Evolutionary conservation across 2,113 vertebrate species (phyloP).

Genomic region (Baryphthengus martii): DNA sequence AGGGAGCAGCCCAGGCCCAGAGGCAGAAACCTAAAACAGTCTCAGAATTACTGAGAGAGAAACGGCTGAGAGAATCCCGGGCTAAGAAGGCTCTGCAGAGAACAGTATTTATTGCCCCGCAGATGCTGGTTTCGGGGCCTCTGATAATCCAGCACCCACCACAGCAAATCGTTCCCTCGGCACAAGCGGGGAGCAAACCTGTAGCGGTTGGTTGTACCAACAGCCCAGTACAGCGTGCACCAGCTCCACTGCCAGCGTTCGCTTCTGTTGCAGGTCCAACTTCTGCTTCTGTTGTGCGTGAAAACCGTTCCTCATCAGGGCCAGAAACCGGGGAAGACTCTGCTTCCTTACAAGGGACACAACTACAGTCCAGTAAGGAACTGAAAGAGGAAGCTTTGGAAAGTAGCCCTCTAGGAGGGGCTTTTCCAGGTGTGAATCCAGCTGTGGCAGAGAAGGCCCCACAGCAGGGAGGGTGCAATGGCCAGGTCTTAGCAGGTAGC

Average conservation of each 20-base stretch:
- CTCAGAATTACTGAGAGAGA: conserved; percentile 70
- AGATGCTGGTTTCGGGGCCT: conserved; percentile 57
- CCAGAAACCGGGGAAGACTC: not conserved
- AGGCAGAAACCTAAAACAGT: conserved; percentile 73
- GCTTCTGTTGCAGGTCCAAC: not conserved
- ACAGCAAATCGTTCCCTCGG: not conserved
- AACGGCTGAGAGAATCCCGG: conserved; percentile 30
- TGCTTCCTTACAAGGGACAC: not conserved
- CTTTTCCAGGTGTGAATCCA: not conserved
- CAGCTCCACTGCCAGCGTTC: not conserved
- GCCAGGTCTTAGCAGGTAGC: not conserved
- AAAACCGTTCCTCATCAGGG: not conserved
- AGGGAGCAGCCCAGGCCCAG: not conserved
- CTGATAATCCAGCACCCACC: conserved; percentile 47
- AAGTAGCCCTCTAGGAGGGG: not conserved
- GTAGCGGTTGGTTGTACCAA: not conserved
- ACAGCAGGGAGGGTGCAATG: not conserved
- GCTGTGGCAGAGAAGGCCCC: not conserved
- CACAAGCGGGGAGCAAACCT: not conserved
- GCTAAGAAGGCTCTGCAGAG: not conserved
- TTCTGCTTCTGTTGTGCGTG: not conserved
- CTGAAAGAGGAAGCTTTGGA: not conserved
- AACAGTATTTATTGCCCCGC: not conserved
- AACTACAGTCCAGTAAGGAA: not conserved
- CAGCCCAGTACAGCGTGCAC: not conserved